Evolutionary conservation across 2,888 invertebrate species (phyloP).

Genomic region (Busseola fusca): DNA sequence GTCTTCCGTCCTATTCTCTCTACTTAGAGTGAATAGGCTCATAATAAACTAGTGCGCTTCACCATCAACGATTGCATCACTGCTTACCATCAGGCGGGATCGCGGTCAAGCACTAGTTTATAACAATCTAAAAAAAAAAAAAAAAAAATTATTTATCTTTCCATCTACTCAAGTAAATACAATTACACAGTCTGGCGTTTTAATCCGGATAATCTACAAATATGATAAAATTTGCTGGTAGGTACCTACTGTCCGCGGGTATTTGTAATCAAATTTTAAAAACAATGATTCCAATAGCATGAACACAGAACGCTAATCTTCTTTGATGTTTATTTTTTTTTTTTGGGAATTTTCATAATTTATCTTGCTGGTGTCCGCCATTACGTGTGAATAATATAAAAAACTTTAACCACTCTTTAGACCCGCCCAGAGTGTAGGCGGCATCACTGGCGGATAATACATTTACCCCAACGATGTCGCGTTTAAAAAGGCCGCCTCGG

Average conservation of each 20-base stretch:
- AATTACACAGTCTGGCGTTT: not conserved
- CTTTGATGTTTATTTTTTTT: constrained; percentile 3
- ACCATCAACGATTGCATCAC: too few species aligned
- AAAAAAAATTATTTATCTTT: not conserved
- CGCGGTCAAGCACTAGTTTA: too few species aligned
- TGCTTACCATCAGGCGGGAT: too few species aligned
- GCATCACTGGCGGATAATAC: too few species aligned
- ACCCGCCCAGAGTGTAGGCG: not conserved
- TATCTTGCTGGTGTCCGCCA: not conserved
- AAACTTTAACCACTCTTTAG: constrained; percentile 4
- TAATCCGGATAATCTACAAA: constrained; percentile 42
- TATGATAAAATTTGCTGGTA: constrained; percentile 20
- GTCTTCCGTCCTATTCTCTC: too few species aligned
- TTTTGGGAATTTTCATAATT: constrained; percentile 9
- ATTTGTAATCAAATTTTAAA: constrained; percentile 38
- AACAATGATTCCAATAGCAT: constrained; percentile 3
- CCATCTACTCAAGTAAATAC: not conserved
- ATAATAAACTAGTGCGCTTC: too few species aligned
- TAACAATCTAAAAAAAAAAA: too few species aligned
- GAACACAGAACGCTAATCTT: constrained; percentile 13
- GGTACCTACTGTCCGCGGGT: not conserved
- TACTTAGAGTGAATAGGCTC: too few species aligned
- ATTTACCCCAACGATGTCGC: not conserved
- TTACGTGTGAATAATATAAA: constrained; percentile 16
- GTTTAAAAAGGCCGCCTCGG: too few species aligned